Conservation (phyloP, 2,113 vertebrate genomes). For the Oreochromis spilurus region DNA sequence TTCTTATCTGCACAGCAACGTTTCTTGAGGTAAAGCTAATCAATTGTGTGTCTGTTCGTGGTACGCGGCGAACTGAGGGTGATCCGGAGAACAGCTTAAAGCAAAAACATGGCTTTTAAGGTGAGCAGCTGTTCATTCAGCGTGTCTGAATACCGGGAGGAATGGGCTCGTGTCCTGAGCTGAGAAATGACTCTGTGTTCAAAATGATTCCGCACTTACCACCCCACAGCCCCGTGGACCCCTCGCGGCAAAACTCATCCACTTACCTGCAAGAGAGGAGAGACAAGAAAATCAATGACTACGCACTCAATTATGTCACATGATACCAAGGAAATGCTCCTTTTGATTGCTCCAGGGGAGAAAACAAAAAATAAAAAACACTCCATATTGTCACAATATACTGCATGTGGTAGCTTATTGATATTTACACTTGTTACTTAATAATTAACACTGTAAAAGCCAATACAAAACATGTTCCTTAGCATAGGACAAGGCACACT, state of each 20-base stretch:
- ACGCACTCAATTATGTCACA: conserved; percentile 64
- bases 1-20: neutral
- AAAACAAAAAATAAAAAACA: neutral
- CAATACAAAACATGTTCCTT: neutral
- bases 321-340: conserved; percentile 18
- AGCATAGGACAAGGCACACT: neutral
- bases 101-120: neutral
- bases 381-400: neutral
- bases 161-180: conserved; percentile 1
- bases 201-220: conserved; percentile 59
- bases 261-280: conserved; percentile 71
- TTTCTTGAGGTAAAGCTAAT: neutral
- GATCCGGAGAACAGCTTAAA: neutral
- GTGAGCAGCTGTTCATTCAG: conserved; percentile 8
- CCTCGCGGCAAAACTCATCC: conserved; percentile 59
- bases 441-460: neutral
- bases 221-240: conserved; percentile 44
- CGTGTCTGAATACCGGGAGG: conserved; percentile 13
- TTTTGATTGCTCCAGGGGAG: conserved; percentile 27
- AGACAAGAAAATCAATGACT: conserved; percentile 69
- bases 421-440: neutral
- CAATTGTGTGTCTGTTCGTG: neutral
- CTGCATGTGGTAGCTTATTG: neutral
- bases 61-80: neutral
- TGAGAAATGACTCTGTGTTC: conserved; percentile 59